Base-by-base conservation (phyloP, 2,113 vertebrate species). In the Puffinus mauretanicus region DNA sequence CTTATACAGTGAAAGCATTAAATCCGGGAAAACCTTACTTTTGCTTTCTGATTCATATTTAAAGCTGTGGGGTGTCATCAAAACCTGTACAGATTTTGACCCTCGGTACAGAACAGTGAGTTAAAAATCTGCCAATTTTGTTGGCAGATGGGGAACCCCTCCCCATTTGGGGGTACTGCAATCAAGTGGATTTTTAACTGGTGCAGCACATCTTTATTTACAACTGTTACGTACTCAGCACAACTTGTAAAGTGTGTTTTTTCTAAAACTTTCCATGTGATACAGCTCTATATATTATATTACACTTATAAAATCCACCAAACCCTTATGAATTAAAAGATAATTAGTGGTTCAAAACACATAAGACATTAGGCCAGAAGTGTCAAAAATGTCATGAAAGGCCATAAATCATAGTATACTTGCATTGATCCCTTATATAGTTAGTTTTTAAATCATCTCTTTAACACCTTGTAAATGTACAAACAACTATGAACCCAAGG, bases 381-480 rank as follows among this genome's bases (percentile, higher is more conserved):
- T 98, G 98, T 99, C 98, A 98, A 98, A 99, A 99, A 98, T 98
- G 98, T 98, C 98, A 99, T 97, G 98, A 98, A 95, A 97, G 98
- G 87, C 96, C 98, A 99, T 99, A 98, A 99, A 99, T 99, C 98
- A 99, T 97, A 93, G 95, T 91, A 97, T 94, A 97, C 97, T 96
- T 97, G 97, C 97, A 98, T 98, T 98, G 98, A 98, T 98, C 98
- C 97, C 98, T 97, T 97, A 96, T 97, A 96, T 96, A 97, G 98
- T 97, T 97, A 95, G 97, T 98, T 98, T 98, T 98, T 98, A 98
- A 98, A 98, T 98, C 97, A 97, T 98, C 98, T 98, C 98, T 98
- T 98, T 98, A 98, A 98, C 98, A 98, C 98, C 98, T 97, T 97
- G 97, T 98, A 98, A 98, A 98, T 98, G 98, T 97, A 98, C 98